Percentiles rank a stretch among this genome's conserved stretches.
Evolutionary conservation across 1,140 invertebrate species (phyloP).

Genomic region (Zaprionus kolodkinae): DNA sequence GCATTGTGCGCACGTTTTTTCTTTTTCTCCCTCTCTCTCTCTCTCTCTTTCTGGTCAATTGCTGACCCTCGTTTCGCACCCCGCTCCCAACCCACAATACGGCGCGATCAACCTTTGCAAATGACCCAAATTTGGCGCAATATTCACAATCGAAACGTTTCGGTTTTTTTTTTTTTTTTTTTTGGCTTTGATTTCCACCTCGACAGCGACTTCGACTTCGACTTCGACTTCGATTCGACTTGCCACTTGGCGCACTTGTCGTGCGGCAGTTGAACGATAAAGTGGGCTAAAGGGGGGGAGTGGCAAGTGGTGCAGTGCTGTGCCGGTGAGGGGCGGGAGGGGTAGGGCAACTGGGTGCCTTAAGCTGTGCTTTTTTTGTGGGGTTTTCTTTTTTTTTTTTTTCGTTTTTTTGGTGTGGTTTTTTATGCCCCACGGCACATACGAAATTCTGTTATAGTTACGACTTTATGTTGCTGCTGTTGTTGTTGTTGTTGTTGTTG

Average conservation of each 20-base stretch:
- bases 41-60: constrained; percentile 46
- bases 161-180: constrained; percentile 15
- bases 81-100: neutral
- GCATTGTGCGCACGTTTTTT: neutral
- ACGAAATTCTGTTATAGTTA: constrained; percentile 54
- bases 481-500: too few species aligned
- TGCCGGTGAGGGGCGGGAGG: neutral
- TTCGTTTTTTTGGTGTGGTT: constrained; percentile 12
- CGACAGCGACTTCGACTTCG: neutral
- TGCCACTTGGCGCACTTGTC: constrained; percentile 56
- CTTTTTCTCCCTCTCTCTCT: neutral
- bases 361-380: constrained; percentile 11
- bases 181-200: constrained; percentile 6
- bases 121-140: constrained; percentile 63
- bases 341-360: neutral
- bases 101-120: constrained; percentile 65
- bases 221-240: constrained; percentile 38
- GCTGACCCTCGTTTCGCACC: neutral
- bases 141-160: constrained; percentile 55
- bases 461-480: constrained; percentile 3
- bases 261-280: constrained; percentile 36
- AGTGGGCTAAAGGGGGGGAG: neutral
- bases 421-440: constrained; percentile 37
- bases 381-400: constrained; percentile 6
- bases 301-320: neutral